Percentiles rank a stretch among this genome's conserved stretches.
Conservation (phyloP, 1,140 invertebrate species). For the Zophobas morio region DNA sequence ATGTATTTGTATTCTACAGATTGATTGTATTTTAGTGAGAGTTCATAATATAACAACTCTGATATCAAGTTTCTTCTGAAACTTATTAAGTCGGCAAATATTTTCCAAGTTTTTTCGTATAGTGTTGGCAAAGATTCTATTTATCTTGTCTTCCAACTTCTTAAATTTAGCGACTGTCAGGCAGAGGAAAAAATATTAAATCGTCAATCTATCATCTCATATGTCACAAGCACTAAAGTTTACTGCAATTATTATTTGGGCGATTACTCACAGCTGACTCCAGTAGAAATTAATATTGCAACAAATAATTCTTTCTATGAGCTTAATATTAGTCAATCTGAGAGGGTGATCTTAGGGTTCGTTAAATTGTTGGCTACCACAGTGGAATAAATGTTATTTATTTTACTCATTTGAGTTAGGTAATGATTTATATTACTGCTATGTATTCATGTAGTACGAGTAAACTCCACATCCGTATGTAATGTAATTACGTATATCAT, state of each 20-base stretch:
- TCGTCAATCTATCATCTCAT: conserved; percentile 28
- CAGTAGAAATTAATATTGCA: no score
- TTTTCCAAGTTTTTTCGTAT: conserved; percentile 10
- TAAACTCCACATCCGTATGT: no score
- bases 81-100: conserved; percentile 15
- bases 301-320: no score
- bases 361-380: no score
- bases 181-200: conserved; percentile 20
- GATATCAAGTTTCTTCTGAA: not conserved
- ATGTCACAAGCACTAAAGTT: conserved; percentile 10
- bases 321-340: no score
- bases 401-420: no score
- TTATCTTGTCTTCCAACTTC: conserved; percentile 29
- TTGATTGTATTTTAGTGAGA: not conserved
- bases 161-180: conserved; percentile 30
- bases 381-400: no score
- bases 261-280: not conserved
- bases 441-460: no score
- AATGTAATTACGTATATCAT: no score
- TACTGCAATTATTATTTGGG: conserved; percentile 3
- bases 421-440: no score
- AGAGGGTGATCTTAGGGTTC: no score
- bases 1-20: no score
- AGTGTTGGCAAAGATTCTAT: conserved; percentile 14
- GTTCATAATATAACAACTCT: not conserved